Percentiles rank a stretch among this genome's conserved stretches.
Evolutionary conservation across 2,888 invertebrate species (phyloP).

Genomic region (Dinocampus coccinellae): DNA sequence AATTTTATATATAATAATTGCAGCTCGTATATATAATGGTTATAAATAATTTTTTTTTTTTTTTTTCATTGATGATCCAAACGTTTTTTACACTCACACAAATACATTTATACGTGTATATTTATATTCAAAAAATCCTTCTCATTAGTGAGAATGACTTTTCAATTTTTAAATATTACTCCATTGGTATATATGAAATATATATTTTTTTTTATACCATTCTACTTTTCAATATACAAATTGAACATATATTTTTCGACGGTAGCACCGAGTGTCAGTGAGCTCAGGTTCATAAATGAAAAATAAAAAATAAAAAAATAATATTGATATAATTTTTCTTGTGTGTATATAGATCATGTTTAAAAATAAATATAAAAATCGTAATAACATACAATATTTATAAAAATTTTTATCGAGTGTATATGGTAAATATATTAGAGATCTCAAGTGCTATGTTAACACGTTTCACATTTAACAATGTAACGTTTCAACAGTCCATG

Average conservation of each 20-base stretch:
- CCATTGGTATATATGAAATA: conserved; percentile 25
- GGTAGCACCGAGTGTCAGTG: conserved; percentile 64
- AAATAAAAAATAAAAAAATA: conserved; percentile 39
- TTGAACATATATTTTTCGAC: conserved; percentile 38
- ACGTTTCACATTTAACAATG: conserved; percentile 38
- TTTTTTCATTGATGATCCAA: background rate
- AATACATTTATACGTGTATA: background rate
- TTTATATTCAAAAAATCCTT: conserved; percentile 62
- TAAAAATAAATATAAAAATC: too few species aligned
- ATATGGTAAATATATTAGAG: background rate
- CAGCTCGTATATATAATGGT: background rate
- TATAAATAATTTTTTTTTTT: conserved; percentile 9
- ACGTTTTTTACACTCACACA: background rate
- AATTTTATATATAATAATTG: background rate
- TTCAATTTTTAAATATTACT: conserved; percentile 47
- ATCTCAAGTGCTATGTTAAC: conserved; percentile 34
- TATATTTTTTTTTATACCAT: conserved; percentile 25
- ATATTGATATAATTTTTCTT: background rate
- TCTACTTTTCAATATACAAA: conserved; percentile 23
- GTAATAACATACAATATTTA: too few species aligned
- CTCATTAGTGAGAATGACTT: conserved; percentile 65
- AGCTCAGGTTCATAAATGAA: conserved; percentile 51
- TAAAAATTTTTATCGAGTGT: too few species aligned
- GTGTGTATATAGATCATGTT: too few species aligned
- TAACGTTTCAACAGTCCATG: conserved; percentile 17